Evolutionary conservation across 2,113 vertebrate species (phyloP), one percentile per base, ranked within the genome.

Genomic region (Pseudopodoces humilis): DNA sequence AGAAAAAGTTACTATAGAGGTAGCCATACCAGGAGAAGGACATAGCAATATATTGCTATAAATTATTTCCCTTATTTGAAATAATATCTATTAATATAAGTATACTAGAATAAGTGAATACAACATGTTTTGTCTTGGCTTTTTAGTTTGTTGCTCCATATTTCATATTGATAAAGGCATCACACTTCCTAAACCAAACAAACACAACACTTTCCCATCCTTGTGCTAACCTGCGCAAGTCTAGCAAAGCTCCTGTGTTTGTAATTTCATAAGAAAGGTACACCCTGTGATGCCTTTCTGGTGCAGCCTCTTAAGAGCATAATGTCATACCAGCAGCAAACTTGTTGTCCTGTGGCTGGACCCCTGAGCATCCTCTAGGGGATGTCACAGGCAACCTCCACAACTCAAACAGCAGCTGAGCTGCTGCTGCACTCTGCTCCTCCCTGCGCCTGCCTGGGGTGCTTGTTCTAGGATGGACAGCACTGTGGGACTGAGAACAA

Each of bases 401-500:
- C 20, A 50, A 12, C 16, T 44, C 28, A 19, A n/a, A 5, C 0
- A 2, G 17, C 49, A 33, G 31, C 39, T 22, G 53, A 58, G 50
- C 10, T 31, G 23, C 10, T 31, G n/a, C 75, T 39, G 53, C 69
- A 35, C 4, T 3, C 23, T 52, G 41, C 64, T 71, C 10, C 53
- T 58, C 17, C 47, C 31, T 24, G 27, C 1, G 3, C 19, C 46
- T 15, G 4, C 11, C 49, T 1, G 2, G 17, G 7, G 4, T 22
- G 56, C n/a, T 53, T n/a, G n/a, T 44, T 53, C 33, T 4, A 27
- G 41, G 52, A 35, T 1, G 4, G 50, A 9, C 50, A 74, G 21
- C 24, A 7, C 39, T 1, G 4, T 6, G 25, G 55, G 31, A 64
- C 19, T 0, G 0, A 62, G 58, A 4, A 1, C 30, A 58, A 39